Base-by-base conservation (phyloP, 2,797 vertebrate species). In the Meriones psammophilus region DNA sequence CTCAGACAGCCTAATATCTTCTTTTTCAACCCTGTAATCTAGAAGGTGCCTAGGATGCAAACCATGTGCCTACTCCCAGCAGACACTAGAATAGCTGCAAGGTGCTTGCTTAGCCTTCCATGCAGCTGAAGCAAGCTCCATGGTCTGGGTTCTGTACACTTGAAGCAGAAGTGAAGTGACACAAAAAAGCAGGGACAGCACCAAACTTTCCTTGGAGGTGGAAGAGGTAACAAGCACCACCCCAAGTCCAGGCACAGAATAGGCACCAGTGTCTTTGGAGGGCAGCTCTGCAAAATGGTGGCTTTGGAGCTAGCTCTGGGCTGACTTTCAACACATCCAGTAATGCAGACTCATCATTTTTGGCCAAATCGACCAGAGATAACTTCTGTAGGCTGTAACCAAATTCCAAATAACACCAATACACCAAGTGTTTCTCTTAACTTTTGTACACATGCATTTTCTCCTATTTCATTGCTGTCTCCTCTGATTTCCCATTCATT, bases 161-260 rank as follows among this genome's bases (percentile, higher is more conserved):
- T 88, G 92, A 90, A 94, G 83, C 81, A 91, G 56, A 20, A 83
- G 60, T 85, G 66, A 83, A 73, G 71, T 62, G 58, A 95, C 56
- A 64, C 56, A 74, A 50, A 91, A 58, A 36, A 91, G 50, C 56
- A 78, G 20, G 18, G 6, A 50, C 20, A 73, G 36, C 30, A 56
- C 58, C 50, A 50, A 58, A 62, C 13, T 17, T 62, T 83, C 86
- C 64, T n/a, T n/a, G 64, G 73, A 5, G 20, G 66, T 69, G 30
- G 28, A 28, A 30, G 13, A 13, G 15, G 77, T 22, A 62, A 64
- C 33, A 26, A 89, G 36, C 69, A 62, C 30, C 60, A 60, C 15
- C 78, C 42, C 30, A 33, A 54, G 62, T 8, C 8, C 62, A 80
- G 60, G 5, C 13, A 15, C 42, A 39, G 12, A 2, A 33, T 46